phyloP scores from a whole-genome alignment of 2,797 vertebrate species.

The Myoxocephalus aenaeus region DNA sequence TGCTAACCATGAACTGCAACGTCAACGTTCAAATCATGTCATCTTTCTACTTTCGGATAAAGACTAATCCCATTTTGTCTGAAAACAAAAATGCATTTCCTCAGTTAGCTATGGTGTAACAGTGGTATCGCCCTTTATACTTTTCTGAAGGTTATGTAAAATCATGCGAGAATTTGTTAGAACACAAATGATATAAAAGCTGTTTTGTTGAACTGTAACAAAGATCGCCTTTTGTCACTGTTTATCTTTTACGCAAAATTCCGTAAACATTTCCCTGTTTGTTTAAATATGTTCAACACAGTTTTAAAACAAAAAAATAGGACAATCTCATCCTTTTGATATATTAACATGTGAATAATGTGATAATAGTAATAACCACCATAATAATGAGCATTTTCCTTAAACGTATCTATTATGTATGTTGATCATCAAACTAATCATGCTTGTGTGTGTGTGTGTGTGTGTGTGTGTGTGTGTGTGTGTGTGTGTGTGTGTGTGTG shows the following conservation, averaged over 20 bases:
- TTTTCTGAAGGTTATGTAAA: conserved; percentile 1
- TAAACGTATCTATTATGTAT: conserved; percentile 14
- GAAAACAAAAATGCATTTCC: background rate
- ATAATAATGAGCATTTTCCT: conserved; percentile 26
- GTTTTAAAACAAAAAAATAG: background rate
- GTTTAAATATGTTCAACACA: background rate
- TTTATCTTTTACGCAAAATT: conserved; percentile 14
- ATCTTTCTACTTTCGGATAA: background rate
- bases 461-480: conserved; percentile 4
- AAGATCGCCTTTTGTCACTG: background rate
- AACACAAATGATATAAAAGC: conserved; percentile 4
- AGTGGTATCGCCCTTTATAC: background rate
- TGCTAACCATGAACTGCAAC: background rate
- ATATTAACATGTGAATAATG: conserved; percentile 17
- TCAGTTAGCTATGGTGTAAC: background rate
- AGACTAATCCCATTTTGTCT: background rate
- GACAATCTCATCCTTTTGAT: background rate
- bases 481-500: conserved; percentile 22
- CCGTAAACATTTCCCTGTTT: background rate
- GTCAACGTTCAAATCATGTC: background rate
- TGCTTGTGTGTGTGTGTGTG: conserved; percentile 15
- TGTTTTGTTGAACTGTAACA: background rate
- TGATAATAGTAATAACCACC: conserved; percentile 12
- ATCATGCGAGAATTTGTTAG: background rate
- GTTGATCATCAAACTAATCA: conserved; percentile 57